Evolutionary conservation across 2,888 invertebrate species (phyloP).

Genomic region (Limnephilus auricula): DNA sequence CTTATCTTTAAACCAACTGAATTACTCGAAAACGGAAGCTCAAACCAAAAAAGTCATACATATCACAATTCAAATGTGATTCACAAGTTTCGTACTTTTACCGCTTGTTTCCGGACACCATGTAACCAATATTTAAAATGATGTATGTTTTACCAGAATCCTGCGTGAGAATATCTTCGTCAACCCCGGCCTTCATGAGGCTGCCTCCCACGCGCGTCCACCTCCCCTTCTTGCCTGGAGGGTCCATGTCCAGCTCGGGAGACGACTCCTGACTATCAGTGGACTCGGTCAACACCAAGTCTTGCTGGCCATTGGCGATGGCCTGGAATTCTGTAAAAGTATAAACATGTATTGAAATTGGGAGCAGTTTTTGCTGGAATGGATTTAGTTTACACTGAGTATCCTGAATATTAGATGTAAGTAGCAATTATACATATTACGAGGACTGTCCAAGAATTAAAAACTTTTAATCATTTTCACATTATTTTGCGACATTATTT

Average conservation of each 20-base stretch:
- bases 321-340: conserved; percentile 23
- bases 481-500: too few relatives aligned
- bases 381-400: too few relatives aligned
- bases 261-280: conserved; percentile 50
- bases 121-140: not conserved
- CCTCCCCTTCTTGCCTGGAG: conserved; percentile 9
- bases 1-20: too few relatives aligned
- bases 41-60: too few relatives aligned
- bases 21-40: too few relatives aligned
- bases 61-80: too few relatives aligned
- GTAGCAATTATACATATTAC: too few relatives aligned
- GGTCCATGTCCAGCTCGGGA: conserved; percentile 17
- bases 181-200: not conserved
- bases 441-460: too few relatives aligned
- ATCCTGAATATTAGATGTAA: too few relatives aligned
- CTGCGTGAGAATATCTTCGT: conserved; percentile 36
- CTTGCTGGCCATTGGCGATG: not conserved
- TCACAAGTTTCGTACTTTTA: too few relatives aligned
- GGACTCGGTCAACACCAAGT: conserved; percentile 39
- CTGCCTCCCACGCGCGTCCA: conserved; percentile 3
- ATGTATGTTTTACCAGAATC: conserved; percentile 36
- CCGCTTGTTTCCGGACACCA: not conserved
- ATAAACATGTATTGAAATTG: not conserved
- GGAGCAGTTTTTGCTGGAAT: not conserved
- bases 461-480: too few relatives aligned